Evolutionary conservation across 1,140 invertebrate genomes (phyloP).

Genomic region (Dufourea novaeangliae): DNA sequence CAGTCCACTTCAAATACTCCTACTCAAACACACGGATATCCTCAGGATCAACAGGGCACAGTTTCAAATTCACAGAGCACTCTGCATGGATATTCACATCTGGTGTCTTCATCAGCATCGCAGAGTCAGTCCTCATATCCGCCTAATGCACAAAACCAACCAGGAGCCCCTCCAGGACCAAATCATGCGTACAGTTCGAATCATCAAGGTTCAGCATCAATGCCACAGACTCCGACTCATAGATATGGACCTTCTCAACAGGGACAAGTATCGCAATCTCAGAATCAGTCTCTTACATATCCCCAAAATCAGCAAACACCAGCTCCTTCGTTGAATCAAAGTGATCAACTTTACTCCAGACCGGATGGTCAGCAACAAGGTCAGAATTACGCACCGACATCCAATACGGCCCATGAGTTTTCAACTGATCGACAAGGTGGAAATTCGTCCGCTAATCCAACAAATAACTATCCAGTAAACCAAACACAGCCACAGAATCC

Average conservation of each 20-base stretch:
- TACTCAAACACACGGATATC: constrained; percentile 63
- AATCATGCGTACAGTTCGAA: constrained; percentile 56
- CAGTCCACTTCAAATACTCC: constrained; percentile 52
- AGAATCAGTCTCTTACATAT: constrained; percentile 65
- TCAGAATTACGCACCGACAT: constrained; percentile 65
- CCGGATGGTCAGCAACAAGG: constrained; percentile 62
- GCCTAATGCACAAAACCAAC: constrained; percentile 53
- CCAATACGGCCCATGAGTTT: constrained; percentile 62
- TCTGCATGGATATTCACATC: constrained; percentile 68
- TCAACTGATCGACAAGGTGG: constrained; percentile 60
- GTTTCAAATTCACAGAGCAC: constrained; percentile 52
- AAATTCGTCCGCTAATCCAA: constrained; percentile 58
- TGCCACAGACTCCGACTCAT: constrained; percentile 55
- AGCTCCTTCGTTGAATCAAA: constrained; percentile 61
- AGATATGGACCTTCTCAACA: constrained; percentile 63
- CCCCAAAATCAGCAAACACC: constrained; percentile 58
- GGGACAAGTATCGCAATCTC: constrained; percentile 56
- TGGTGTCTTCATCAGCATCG: constrained; percentile 50
- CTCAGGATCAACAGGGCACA: constrained; percentile 62
- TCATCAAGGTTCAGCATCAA: constrained; percentile 51
- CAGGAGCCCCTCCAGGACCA: constrained; percentile 33
- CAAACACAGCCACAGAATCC: constrained; percentile 61
- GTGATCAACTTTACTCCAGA: constrained; percentile 68
- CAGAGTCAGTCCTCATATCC: constrained; percentile 63
- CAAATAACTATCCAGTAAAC: constrained; percentile 64